Base-by-base conservation (phyloP, 1,140 invertebrate genomes). In the Tribolium castaneum region DNA sequence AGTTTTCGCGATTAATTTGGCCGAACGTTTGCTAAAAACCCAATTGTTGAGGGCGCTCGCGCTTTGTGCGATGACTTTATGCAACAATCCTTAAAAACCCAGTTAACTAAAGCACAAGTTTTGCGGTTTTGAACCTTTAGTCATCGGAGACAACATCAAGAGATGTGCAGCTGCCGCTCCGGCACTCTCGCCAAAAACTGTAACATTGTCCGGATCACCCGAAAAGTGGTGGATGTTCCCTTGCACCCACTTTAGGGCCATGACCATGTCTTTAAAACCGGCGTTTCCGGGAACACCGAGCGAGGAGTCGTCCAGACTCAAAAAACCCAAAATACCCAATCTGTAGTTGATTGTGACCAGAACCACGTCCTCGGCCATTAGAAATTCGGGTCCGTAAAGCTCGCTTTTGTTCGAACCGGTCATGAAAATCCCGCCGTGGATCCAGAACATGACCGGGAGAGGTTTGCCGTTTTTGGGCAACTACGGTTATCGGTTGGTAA, bases 321-420 rank as follows among this genome's bases (percentile, higher is more conserved):
- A 50, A 77, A 78, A 83, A 6, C 80, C 93, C 77, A 92, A 86
- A 10, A 87, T 86, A 76, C 92, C 92, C 6, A 92, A 82, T 75
- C 93, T 87, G 77, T 91, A 94, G 83, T 94, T 94, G 0, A 93
- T 86, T 2, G 92, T 92, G 1, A 94, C 91, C 3, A 94, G 66
- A 14, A 94, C 87, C 3, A 93, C 87, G 80, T 92, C 89, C 30
- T 93, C 88, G 54, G 91, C 89, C 13, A 93, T 79, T 1, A 93
- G 78, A 83, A 89, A 92, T 83, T 94, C 88, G 79, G 92, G 88
- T 45, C 90, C 88, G 74, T 87, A 89, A 0, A 89, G 51, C 6
- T 85, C 82, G 13, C 87, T 86, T 30, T 88, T 88, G 3, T 88
- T 87, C 6, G 87, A 89, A 0, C 90, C 90, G 6, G 86, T 84